A percentile compares a stretch with the other conserved stretches of the same genome.
phyloP scores from a whole-genome alignment of 2,888 invertebrate genomes.

The Eremobia ochroleuca region DNA sequence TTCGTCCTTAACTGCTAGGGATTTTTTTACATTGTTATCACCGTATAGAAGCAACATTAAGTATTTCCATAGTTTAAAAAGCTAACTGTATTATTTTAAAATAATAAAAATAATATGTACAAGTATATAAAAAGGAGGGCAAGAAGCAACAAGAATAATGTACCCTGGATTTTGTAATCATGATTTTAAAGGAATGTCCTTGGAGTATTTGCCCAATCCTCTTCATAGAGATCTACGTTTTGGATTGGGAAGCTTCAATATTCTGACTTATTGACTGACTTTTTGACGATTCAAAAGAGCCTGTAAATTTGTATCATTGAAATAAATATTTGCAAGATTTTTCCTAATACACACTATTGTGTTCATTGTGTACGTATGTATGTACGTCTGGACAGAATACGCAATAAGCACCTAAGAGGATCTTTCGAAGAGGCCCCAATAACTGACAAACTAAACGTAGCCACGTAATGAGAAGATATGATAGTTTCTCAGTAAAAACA shows the following conservation, averaged over 20 bases:
- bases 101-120: too few species aligned
- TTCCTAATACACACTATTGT: neutral
- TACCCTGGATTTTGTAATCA: neutral
- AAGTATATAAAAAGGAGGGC: too few species aligned
- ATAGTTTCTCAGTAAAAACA: too few species aligned
- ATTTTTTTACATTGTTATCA: neutral
- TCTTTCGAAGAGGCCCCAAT: too few species aligned
- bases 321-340: neutral
- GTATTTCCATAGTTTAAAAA: too few species aligned
- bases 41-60: too few species aligned
- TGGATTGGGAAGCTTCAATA: neutral
- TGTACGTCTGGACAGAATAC: too few species aligned
- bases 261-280: neutral
- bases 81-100: too few species aligned
- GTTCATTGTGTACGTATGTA: too few species aligned
- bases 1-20: neutral
- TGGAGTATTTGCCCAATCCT: neutral
- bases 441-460: too few species aligned
- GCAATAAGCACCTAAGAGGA: too few species aligned
- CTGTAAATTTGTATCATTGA: neutral
- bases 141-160: neutral
- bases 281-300: neutral
- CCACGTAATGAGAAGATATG: too few species aligned
- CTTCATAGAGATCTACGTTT: neutral
- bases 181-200: neutral